Base-by-base conservation (phyloP, 2,113 vertebrate genomes). In the Heterotis niloticus region DNA sequence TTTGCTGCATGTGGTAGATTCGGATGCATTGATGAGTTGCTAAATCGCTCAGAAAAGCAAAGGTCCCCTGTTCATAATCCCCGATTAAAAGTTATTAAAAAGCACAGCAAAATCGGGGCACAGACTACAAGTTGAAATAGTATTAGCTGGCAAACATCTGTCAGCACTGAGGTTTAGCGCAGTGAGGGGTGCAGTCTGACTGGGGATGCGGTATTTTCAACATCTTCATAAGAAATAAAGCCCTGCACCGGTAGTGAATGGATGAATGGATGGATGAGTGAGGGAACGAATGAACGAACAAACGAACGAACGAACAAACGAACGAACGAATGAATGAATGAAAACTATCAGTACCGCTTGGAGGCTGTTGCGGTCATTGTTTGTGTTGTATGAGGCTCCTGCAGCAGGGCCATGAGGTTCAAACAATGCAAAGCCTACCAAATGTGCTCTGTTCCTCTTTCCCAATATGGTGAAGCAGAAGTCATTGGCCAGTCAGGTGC, bases 21-120 rank as follows among this genome's bases (percentile, higher is more conserved):
- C 29, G 57, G 73, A 44, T 20, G 59, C 20, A 11, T 69, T 79
- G 69, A 74, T 34, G 69, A 67, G 70, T 62, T 75, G 62, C 24
- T 16, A 62, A 29, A 52, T 51, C 62, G 28, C 12, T 75, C 52
- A 52, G n/a, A 64, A 75, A 79, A 65, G 44, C 71, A 75, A n/a
- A 79, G 51, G 26, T 66, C 64, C 60, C 60, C 23, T 51, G 73
- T 79, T 23, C 51, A 65, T 78, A 69, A 78, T 78, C 52, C 65
- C 56, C n/a, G 66, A 62, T 67, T 59, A 71, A 75, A 75, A 62
- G 67, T 78, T 28, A 71, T 78, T 69, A 34, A 57, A 44, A 70
- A 78, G 64, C 65, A 59, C 26, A 57, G 17, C 76, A 68, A 67
- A 67, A 64, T 77, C 56, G 34, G 67, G 56, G 76, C n/a, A 56